phyloP scores from a whole-genome alignment of 2,113 vertebrate genomes.

The Tiliqua scincoides region DNA sequence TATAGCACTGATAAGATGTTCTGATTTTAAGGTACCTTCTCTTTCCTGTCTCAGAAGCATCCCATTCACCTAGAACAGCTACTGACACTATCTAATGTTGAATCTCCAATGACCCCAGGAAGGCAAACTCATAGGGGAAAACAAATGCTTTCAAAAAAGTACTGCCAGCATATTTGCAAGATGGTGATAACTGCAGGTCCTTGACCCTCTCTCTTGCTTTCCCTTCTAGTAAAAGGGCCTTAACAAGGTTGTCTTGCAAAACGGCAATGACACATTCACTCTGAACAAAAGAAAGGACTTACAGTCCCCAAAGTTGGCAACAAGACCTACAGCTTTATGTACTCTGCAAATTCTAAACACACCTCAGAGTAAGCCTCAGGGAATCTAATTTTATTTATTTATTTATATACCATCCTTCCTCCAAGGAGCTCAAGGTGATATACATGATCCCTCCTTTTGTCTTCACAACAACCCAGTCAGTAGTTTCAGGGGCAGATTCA shows the following conservation, averaged over 20 bases:
- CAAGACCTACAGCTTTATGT: neutral
- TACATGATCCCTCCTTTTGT: too few species aligned
- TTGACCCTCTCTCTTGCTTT: neutral
- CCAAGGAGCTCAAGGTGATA: too few species aligned
- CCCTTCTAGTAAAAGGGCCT: neutral
- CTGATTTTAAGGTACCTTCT: neutral
- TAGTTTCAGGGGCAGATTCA: too few species aligned
- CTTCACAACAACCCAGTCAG: too few species aligned
- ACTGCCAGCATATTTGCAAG: neutral
- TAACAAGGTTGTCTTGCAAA: neutral
- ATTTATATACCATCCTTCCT: too few species aligned
- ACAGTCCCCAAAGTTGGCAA: neutral
- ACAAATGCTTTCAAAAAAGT: neutral
- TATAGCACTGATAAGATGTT: slow-evolving; percentile 6
- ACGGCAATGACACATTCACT: neutral
- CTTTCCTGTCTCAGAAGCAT: neutral
- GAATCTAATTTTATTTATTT: too few species aligned
- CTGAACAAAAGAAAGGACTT: rapidly evolving
- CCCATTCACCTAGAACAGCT: neutral
- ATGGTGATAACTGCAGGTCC: neutral
- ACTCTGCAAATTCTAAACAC: too few species aligned
- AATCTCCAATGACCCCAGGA: slow-evolving; percentile 8
- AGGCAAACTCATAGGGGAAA: neutral
- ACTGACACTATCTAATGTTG: neutral
- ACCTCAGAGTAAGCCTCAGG: too few species aligned